Conservation (phyloP, 2,888 invertebrate genomes). For the Pantelozetes paolii region DNA sequence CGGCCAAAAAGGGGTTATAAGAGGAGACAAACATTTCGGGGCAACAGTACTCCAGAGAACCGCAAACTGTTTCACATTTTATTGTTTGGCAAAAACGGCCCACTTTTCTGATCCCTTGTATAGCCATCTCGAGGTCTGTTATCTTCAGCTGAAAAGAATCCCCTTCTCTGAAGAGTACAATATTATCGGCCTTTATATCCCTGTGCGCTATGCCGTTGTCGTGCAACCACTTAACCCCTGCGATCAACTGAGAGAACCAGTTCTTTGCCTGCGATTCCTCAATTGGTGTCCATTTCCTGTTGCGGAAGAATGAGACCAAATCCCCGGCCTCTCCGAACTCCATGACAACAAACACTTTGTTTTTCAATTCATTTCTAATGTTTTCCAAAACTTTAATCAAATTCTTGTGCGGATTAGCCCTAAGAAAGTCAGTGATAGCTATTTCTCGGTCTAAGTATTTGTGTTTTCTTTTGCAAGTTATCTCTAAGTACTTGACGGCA, state of each 20-base stretch:
- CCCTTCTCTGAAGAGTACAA: not conserved
- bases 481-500: conserved; percentile 9
- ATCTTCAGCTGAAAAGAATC: not conserved
- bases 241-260: not conserved
- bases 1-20: conserved; percentile 1
- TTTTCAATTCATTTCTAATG: not conserved
- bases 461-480: not conserved
- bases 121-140: conserved; percentile 10
- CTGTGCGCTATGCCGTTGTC: not conserved
- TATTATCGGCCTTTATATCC: conserved; percentile 9
- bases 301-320: not conserved
- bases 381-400: not conserved
- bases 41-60: not conserved
- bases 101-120: not conserved
- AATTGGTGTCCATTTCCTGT: not conserved
- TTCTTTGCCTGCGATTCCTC: not conserved
- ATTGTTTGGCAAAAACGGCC: not conserved
- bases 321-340: not conserved
- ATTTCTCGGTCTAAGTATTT: conserved; percentile 16
- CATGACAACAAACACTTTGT: not conserved
- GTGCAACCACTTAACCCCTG: conserved; percentile 8
- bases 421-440: not conserved
- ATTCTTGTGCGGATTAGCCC: conserved; percentile 1
- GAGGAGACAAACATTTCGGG: not conserved
- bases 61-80: not conserved